Base-by-base conservation (phyloP, 2,797 vertebrate genomes). In the Poecilia gillii region DNA sequence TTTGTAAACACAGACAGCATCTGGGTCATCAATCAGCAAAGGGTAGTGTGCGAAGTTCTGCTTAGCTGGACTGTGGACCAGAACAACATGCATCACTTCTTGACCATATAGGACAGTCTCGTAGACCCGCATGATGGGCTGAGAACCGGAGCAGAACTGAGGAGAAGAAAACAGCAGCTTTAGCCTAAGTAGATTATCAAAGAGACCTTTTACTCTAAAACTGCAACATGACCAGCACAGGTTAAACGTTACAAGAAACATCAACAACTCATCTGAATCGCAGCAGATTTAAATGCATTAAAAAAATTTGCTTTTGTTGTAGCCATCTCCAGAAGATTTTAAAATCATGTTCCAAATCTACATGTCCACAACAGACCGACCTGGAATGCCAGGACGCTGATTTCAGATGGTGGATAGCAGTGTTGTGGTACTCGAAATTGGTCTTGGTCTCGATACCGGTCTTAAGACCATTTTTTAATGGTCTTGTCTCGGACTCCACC, bases 71-170 rank as follows among this genome's bases (percentile, higher is more conserved):
- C 28, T 62, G 57, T 62, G 57, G 57, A 62, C 57, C 28, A 62
- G 57, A 62, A 62, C 57, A 33, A 62, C 57, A 33, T 62, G 57
- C 57, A 62, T 62, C 57, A 62, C 57, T 62, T 62, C 57, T 62
- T 33, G 0, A 3, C 11, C 0, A 14, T 62, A 62, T 16, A 62
- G 57, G 57, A 62, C 57, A 33, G 57, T 62, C 57, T 62, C 14
- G 14, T 33, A 62, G 28, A 62, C 28, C 57, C 57, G 28, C 57
- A 62, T 33, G 57, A 62, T 62, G 28, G 57, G 57, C 57, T 62
- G 57, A n/a, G 2, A 62, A 62, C 28, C 28, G 28, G 57, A 62
- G 57, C 57, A 62, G n/a, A 59, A 59, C 55, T 59, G 55, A 55
- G 9, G 25, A 12, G 53, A 55, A 55, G 53, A 55, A n/a, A 55